Conservation (phyloP, 2,113 vertebrate genomes). For the Amphilophus citrinellus region DNA sequence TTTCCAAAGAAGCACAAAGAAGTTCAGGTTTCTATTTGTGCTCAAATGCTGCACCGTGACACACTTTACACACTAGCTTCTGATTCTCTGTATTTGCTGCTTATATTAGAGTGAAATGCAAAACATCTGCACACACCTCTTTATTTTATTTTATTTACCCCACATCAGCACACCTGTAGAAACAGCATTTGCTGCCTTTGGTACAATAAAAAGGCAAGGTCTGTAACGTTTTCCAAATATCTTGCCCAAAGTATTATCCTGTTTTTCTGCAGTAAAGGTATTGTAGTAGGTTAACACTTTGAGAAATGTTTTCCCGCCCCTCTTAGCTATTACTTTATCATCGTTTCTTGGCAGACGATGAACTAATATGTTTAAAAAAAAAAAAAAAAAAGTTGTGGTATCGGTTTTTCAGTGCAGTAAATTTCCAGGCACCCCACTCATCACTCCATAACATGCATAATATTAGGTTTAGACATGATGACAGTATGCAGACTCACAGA, state of each 20-base stretch:
- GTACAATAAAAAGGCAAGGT: neutral
- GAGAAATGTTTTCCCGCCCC: neutral
- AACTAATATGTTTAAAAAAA: neutral
- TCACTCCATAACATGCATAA: neutral
- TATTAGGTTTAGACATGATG: slow-evolving; percentile 19
- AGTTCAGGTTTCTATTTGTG: neutral
- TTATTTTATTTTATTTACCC: neutral
- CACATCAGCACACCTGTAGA: neutral
- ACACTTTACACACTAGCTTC: neutral
- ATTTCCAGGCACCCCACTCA: neutral
- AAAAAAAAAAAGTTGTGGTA: neutral
- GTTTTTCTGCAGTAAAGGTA: neutral
- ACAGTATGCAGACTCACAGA: neutral
- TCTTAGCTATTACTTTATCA: neutral
- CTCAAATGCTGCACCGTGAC: neutral
- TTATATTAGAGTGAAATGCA: slow-evolving; percentile 1
- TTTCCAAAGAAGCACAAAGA: neutral
- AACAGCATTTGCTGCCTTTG: neutral
- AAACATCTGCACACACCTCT: neutral
- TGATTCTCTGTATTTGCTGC: neutral
- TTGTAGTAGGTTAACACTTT: neutral
- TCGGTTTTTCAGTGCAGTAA: neutral
- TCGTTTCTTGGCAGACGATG: neutral
- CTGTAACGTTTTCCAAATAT: neutral
- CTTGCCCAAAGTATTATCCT: too few species aligned